Base-by-base conservation (phyloP, 1,140 invertebrate species). In the Phymastichus coffea region DNA sequence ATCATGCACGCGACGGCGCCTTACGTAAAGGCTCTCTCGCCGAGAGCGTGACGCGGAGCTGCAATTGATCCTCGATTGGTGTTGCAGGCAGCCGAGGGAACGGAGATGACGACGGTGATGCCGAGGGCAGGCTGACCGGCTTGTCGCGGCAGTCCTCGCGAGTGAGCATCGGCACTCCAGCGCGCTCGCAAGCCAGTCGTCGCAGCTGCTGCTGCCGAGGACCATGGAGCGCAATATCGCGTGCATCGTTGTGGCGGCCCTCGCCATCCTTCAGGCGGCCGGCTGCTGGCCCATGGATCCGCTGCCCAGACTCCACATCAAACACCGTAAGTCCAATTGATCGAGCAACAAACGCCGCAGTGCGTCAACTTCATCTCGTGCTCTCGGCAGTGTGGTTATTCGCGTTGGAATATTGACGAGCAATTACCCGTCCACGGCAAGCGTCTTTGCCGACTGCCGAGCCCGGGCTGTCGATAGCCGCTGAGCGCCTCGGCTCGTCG, bases 221-320 rank as follows among this genome's bases (percentile, higher is more conserved):
- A 23, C 33, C 20, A 33, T 33, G 49, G 49, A 20, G 30, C n/a
- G n/a, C n/a, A n/a, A 28, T 17, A 19, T n/a, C 2, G 9, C 4
- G 7, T 2, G 44, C 38, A 37, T 14, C 40, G 17, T 47, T 33
- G 37, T 59, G 20, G 48, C 37, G 43, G 35, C 37, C 37, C 30
- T 47, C 6, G 19, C 22, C 20, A 19, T 33, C 19, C n/a, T n/a
- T n/a, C n/a, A n/a, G n/a, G 40, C 30, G n/a, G 23, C 40, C 4
- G 22, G 22, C 44, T 73, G 74, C 33, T 77, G 75, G 75, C 75
- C 74, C 33, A 70, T 71, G 59, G 75, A 77, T 65, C 73, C 75
- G 10, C 59, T 73, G 61, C 73, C 75, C 28, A 67, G 67, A 64
- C 61, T 77, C 41, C 73, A 74, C 64, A 64, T 77, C 67, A 77